A percentile compares a stretch with the other conserved stretches of the same genome.
phyloP scores from a whole-genome alignment of 2,113 vertebrate species.

The Thunnus maccoyii region DNA sequence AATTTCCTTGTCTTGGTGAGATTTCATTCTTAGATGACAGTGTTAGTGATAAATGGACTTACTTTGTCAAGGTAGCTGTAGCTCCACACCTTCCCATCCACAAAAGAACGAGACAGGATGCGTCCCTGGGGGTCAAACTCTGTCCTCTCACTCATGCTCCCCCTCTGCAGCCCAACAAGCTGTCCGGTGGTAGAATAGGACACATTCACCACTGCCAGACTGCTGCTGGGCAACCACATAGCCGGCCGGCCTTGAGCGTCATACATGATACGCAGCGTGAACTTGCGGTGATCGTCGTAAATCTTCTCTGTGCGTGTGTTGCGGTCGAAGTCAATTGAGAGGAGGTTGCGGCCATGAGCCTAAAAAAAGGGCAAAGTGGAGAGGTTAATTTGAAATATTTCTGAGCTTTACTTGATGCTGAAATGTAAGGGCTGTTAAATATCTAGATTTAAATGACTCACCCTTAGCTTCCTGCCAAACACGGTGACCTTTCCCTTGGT shows the following conservation, averaged over 20 bases:
- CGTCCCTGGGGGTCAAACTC: conserved; percentile 95
- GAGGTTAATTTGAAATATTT: not conserved
- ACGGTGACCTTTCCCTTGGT: conserved; percentile 98
- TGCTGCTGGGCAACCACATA: conserved; percentile 98
- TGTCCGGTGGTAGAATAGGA: conserved; percentile 95
- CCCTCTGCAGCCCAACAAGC: conserved; percentile 94
- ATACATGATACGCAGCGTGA: conserved; percentile 96
- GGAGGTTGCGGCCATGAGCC: conserved; percentile 96
- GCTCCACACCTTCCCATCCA: conserved; percentile 98
- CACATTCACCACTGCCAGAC: conserved; percentile 96
- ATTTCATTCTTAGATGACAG: conserved; percentile 16
- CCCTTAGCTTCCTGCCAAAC: conserved; percentile 98
- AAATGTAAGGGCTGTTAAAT: not conserved
- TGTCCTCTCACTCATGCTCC: conserved; percentile 96
- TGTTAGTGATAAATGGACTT: conserved; percentile 66
- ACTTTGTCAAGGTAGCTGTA: conserved; percentile 99
- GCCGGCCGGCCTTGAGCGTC: conserved; percentile 95
- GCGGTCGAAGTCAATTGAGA: conserved; percentile 98
- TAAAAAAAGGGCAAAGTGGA: conserved; percentile 54
- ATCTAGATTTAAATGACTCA: conserved; percentile 78
- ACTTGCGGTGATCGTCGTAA: conserved; percentile 98
- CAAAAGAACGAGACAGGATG: conserved; percentile 93
- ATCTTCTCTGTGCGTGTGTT: conserved; percentile 99
- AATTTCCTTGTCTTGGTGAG: conserved; percentile 15
- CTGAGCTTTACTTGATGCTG: not conserved